phyloP scores from a whole-genome alignment of 2,797 vertebrate genomes.

The Manis javanica region DNA sequence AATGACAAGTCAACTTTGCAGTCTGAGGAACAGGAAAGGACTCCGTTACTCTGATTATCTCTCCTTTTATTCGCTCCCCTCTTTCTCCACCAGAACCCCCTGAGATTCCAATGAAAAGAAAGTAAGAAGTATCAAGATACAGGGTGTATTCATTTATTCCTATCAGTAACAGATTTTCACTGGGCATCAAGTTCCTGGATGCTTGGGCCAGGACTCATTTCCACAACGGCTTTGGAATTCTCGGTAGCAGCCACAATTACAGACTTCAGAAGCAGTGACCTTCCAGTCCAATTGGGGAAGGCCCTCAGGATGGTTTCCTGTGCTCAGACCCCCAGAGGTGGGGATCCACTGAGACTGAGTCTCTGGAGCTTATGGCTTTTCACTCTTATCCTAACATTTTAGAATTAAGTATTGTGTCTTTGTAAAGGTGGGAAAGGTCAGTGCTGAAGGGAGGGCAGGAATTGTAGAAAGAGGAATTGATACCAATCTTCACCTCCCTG shows the following conservation, averaged over 20 bases:
- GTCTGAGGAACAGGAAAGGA: constrained; percentile 85
- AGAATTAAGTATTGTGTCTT: background rate
- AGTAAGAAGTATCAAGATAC: background rate
- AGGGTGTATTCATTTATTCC: background rate
- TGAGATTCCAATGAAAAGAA: background rate
- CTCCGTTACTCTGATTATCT: background rate
- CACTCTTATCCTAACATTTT: background rate
- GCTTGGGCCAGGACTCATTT: background rate
- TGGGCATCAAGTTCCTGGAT: background rate
- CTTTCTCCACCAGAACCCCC: background rate
- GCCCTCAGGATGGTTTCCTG: background rate
- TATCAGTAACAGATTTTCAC: background rate
- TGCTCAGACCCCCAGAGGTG: background rate
- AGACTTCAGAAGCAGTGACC: background rate
- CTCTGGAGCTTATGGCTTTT: background rate
- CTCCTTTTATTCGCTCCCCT: background rate
- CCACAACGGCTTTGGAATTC: background rate
- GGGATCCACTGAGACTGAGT: background rate
- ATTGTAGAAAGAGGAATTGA: background rate
- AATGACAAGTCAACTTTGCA: constrained; percentile 97
- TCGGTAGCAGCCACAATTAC: background rate
- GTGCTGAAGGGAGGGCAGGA: background rate
- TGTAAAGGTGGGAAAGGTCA: background rate
- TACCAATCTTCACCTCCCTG: background rate
- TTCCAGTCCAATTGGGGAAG: background rate